Conservation (phyloP, 2,113 vertebrate species). For the Galeopterus variegatus region DNA sequence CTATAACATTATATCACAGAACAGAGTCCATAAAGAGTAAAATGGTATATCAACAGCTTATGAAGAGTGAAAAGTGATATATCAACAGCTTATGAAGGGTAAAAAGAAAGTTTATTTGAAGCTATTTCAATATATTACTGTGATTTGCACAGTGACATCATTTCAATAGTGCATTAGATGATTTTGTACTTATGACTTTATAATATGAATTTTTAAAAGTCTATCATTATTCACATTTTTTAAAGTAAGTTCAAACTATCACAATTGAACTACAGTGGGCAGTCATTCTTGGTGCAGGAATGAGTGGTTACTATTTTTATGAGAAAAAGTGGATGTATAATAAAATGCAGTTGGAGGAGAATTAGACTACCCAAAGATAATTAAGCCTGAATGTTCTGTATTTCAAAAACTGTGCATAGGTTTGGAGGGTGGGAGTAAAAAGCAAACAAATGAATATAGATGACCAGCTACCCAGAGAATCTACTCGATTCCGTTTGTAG, state of each 20-base stretch:
- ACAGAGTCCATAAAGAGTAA: neutral
- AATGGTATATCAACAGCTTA: neutral
- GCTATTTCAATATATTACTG: slow-evolving; percentile 22
- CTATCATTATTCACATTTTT: slow-evolving; percentile 38
- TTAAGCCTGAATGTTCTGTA: slow-evolving; percentile 1
- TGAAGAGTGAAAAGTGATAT: neutral
- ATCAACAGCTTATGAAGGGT: neutral
- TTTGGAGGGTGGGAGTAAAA: neutral
- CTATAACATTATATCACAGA: neutral
- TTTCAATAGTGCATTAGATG: slow-evolving; percentile 53
- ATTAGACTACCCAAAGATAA: neutral
- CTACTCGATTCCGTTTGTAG: neutral
- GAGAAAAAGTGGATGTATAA: slow-evolving; percentile 16
- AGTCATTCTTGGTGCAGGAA: slow-evolving; percentile 29
- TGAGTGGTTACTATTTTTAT: slow-evolving; percentile 23
- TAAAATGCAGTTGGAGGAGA: slow-evolving; percentile 50
- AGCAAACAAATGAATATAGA: neutral
- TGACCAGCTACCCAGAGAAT: neutral
- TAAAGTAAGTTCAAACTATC: neutral
- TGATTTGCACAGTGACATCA: slow-evolving; percentile 45
- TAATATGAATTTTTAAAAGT: slow-evolving; percentile 13
- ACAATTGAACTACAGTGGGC: slow-evolving; percentile 32
- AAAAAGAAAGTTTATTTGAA: slow-evolving; percentile 59
- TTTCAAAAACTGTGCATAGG: slow-evolving; percentile 12
- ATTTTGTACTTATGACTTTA: slow-evolving; percentile 51